Conservation (phyloP, 2,113 vertebrate species). For the Channa maculata region DNA sequence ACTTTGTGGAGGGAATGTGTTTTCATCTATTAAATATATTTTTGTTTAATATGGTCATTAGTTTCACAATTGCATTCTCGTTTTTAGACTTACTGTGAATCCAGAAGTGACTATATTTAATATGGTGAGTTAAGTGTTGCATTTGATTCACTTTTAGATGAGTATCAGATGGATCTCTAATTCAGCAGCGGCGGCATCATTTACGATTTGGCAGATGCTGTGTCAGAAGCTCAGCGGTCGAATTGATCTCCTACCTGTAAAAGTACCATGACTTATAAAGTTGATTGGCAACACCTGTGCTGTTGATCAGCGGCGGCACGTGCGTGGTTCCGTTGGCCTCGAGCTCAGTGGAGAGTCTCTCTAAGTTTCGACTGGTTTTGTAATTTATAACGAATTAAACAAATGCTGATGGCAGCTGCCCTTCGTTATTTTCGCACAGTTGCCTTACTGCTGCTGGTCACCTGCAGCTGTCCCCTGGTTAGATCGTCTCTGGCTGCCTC, state of each 20-base stretch:
- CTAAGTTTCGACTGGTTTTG: slow-evolving; percentile 33
- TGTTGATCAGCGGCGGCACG: slow-evolving; percentile 55
- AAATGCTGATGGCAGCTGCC: slow-evolving; percentile 42
- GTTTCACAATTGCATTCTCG: neutral
- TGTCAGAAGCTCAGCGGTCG: too few species aligned
- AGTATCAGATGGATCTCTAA: neutral
- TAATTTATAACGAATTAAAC: slow-evolving; percentile 66
- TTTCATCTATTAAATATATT: neutral
- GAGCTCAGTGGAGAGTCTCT: slow-evolving; percentile 39
- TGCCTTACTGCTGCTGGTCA: slow-evolving; percentile 57
- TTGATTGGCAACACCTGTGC: slow-evolving; percentile 81
- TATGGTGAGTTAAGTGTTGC: neutral
- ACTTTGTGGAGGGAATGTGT: neutral
- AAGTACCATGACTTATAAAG: slow-evolving; percentile 7
- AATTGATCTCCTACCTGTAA: neutral
- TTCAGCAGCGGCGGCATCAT: too few species aligned
- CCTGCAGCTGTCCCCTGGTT: slow-evolving; percentile 35
- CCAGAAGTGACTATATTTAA: neutral
- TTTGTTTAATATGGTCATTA: neutral
- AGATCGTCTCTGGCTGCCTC: slow-evolving; percentile 33
- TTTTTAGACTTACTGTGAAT: neutral
- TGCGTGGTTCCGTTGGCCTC: slow-evolving; percentile 51
- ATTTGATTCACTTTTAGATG: neutral
- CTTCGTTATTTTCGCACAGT: slow-evolving; percentile 42
- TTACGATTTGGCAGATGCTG: too few species aligned